These are phyloP conservation scores for Delphinus delphis DNA, from an alignment of 2,113 vertebrate species.

Conservation along the genomic window DNA sequence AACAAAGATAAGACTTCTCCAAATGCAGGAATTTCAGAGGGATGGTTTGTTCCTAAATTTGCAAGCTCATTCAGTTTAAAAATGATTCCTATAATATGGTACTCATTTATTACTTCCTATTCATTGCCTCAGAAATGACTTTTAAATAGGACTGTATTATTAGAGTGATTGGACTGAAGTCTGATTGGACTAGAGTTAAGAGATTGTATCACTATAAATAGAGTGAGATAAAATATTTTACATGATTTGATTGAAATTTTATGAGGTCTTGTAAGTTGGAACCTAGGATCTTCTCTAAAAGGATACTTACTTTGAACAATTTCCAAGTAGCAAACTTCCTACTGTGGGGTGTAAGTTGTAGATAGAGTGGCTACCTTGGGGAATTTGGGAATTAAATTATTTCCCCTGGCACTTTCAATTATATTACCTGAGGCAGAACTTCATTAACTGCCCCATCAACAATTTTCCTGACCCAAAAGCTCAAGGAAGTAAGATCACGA, in stretches of 20 bases:
- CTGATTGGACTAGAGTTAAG: conserved; percentile 46
- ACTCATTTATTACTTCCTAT: conserved; percentile 60
- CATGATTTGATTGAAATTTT: conserved; percentile 42
- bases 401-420: not conserved
- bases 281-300: conserved; percentile 11
- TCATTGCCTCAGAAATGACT: conserved; percentile 56
- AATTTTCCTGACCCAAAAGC: not conserved
- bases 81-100: conserved; percentile 44
- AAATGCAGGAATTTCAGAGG: conserved; percentile 36
- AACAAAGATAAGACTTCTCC: not conserved
- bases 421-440: not conserved
- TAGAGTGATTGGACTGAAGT: conserved; percentile 39
- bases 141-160: conserved; percentile 64
- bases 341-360: not conserved
- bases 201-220: conserved; percentile 55
- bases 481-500: conserved; percentile 8
- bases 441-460: not conserved
- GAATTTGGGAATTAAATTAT: conserved; percentile 36
- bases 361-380: not conserved
- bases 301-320: not conserved
- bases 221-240: conserved; percentile 59
- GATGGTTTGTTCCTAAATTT: conserved; percentile 37
- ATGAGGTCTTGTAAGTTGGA: conserved; percentile 2
- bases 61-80: conserved; percentile 47
- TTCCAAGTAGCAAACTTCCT: not conserved